Evolutionary conservation across 1,140 invertebrate genomes (phyloP).

Genomic region (Chironomus striatipennis): DNA sequence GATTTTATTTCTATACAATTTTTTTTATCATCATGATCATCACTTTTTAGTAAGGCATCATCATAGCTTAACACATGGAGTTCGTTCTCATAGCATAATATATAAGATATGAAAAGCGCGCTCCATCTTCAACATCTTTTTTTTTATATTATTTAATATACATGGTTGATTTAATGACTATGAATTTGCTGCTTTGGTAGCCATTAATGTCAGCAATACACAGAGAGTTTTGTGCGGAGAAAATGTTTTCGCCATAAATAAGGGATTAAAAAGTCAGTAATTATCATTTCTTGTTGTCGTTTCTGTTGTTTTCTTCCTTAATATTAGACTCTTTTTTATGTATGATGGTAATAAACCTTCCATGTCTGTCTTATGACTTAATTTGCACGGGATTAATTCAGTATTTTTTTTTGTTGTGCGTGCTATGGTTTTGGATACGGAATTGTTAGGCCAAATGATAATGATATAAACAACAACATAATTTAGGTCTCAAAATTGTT

Average conservation of each 20-base stretch:
- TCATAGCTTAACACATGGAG: background rate
- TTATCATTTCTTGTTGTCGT: background rate
- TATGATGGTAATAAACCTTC: conserved; percentile 6
- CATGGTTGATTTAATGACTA: conserved; percentile 5
- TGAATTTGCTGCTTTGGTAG: background rate
- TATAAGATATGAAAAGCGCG: background rate
- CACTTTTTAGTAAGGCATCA: conserved; percentile 1
- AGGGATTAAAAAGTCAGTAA: background rate
- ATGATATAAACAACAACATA: background rate
- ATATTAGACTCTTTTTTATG: background rate
- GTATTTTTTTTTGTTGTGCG: background rate
- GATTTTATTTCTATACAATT: too few relatives aligned
- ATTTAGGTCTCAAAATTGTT: background rate
- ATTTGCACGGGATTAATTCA: conserved; percentile 1
- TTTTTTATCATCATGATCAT: background rate
- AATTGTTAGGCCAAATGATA: background rate
- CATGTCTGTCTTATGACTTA: background rate
- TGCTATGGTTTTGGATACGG: background rate
- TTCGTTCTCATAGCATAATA: background rate
- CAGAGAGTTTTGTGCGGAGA: background rate
- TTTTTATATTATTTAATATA: background rate
- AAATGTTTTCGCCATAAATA: background rate
- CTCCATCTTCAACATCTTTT: background rate
- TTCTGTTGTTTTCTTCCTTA: too few relatives aligned
- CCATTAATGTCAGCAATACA: background rate